Evolutionary conservation across 2,888 invertebrate species (phyloP).

Genomic region (Ametastegia equiseti): DNA sequence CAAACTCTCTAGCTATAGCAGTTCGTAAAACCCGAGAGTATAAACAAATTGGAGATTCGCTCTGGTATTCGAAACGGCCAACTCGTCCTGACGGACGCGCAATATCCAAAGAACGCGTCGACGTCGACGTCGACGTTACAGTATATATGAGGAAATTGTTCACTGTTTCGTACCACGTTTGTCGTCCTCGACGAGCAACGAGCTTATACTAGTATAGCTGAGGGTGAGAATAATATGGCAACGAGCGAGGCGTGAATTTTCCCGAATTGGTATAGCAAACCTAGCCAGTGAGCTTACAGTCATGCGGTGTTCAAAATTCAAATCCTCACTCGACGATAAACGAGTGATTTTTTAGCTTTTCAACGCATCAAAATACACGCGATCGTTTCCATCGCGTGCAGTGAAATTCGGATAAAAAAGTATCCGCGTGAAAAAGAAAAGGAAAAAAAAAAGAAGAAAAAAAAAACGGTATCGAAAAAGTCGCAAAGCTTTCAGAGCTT

Average conservation of each 20-base stretch:
- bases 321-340: neutral
- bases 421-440: neutral
- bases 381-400: neutral
- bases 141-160: conserved; percentile 36
- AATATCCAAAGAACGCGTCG: conserved; percentile 42
- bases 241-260: conserved; percentile 28
- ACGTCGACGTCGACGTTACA: conserved; percentile 26
- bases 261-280: neutral
- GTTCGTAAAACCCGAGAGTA: neutral
- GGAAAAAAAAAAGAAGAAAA: neutral
- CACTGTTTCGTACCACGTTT: conserved; percentile 41
- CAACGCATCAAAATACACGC: neutral
- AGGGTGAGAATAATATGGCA: neutral
- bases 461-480: neutral
- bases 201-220: neutral
- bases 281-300: neutral
- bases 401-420: neutral
- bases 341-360: neutral
- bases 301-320: neutral
- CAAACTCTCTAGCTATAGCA: no score
- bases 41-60: conserved; percentile 20
- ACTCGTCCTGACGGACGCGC: conserved; percentile 19
- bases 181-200: conserved; percentile 1
- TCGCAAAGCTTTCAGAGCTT: neutral
- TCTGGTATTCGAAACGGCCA: neutral